A percentile compares a stretch with the other conserved stretches of the same genome.
Evolutionary conservation across 2,888 invertebrate species (phyloP).

Genomic region (Muscina levida): DNA sequence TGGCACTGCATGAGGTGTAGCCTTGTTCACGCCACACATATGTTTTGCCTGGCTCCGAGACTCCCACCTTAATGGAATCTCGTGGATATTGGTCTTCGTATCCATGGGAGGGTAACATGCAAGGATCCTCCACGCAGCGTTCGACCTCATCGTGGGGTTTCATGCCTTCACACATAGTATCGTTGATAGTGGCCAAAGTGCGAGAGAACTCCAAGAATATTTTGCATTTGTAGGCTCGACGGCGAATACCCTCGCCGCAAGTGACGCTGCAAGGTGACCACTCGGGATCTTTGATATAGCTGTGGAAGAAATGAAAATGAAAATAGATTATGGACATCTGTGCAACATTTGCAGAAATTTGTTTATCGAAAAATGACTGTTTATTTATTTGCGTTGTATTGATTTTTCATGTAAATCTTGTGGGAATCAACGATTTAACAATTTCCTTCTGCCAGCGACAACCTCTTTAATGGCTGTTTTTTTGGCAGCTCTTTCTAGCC

Average conservation of each 20-base stretch:
- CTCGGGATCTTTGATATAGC: conserved; percentile 92
- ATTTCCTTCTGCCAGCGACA: too few relatives aligned
- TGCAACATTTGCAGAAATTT: too few relatives aligned
- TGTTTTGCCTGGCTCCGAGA: conserved; percentile 88
- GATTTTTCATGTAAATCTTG: too few relatives aligned
- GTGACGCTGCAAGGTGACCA: conserved; percentile 96
- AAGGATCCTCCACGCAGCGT: conserved; percentile 89
- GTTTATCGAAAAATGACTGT: background rate
- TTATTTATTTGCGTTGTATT: background rate
- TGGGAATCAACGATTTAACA: too few relatives aligned
- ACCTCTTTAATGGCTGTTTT: too few relatives aligned
- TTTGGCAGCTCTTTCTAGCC: background rate
- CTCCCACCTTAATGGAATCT: conserved; percentile 83
- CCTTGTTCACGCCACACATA: conserved; percentile 95
- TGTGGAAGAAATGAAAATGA: conserved; percentile 77
- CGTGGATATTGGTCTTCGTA: conserved; percentile 79
- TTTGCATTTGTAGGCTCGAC: conserved; percentile 94
- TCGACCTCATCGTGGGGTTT: conserved; percentile 91
- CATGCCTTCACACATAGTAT: conserved; percentile 91
- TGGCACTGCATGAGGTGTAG: conserved; percentile 95
- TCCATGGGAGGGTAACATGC: conserved; percentile 84
- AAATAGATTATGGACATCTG: conserved; percentile 12
- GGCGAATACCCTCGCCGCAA: conserved; percentile 94
- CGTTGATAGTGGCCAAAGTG: conserved; percentile 92
- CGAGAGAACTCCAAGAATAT: conserved; percentile 95